Evolutionary conservation across 2,888 invertebrate genomes (phyloP), one percentile per base, ranked within the genome.

Genomic region (Ceraclea dissimilis): DNA sequence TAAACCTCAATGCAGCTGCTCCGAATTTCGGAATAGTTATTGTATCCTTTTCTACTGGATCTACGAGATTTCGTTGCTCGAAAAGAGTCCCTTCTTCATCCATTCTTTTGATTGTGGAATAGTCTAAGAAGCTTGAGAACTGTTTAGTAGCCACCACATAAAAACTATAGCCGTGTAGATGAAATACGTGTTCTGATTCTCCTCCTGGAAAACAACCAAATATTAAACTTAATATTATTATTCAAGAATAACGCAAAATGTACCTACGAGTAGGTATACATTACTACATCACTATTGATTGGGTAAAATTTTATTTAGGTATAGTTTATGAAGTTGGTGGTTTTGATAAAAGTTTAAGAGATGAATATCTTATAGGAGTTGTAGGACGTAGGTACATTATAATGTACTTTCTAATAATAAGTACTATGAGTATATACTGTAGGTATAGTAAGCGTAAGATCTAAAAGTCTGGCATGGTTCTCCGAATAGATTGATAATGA

Each of bases 111-210:
- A 86, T 71, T 52, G 78, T 71, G 4, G 79, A 75, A 48, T 81
- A 69, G 2, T 76, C 73, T 52, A 78, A 66, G 46, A 78, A 75
- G 21, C 67, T 70, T 48, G 79, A 74, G 63, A 84, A 80, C 60
- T 76, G 74, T 50, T 74, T 71, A 1, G 80, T 71, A 2, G 81
- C 86, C 16, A 85, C 80, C 13, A 88, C 79, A 66, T 82, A 80
- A 69, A 89, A 88, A 64, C 80, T 82, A 72, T 88, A 81, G 19
- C 89, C 89, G 66, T 89, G 89, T 1, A 89, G 73, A 66, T 89
- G 88, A 68, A 88, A 86, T 44, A 87, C 82, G 67, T 87, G 81
- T 64, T 83, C 80, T 1, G 81, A 76, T 64, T 81, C 80, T 5
- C 81, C 82, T 61, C 82, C 85, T 85, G 71, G 17, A 52, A 26